A percentile compares a stretch with the other conserved stretches of the same genome.
Evolutionary conservation across 1,140 invertebrate species (phyloP).

Genomic region (Charaxes varanes): DNA sequence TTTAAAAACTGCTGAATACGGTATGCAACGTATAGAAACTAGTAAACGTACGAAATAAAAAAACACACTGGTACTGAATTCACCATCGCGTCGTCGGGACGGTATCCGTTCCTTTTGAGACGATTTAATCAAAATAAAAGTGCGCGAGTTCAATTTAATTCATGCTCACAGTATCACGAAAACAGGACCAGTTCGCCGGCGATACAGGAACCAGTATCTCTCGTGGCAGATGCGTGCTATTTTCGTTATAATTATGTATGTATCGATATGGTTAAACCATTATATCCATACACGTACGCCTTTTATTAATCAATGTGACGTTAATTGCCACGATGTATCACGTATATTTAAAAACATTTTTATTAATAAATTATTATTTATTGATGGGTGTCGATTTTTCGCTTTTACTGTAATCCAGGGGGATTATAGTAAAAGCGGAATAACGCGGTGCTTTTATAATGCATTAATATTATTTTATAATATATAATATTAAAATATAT

Average conservation of each 20-base stretch:
- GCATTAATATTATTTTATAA: too few relatives aligned
- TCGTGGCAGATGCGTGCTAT: conserved; percentile 1
- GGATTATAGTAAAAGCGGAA: too few relatives aligned
- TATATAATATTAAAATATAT: not conserved
- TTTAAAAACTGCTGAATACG: too few relatives aligned
- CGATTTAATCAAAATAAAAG: conserved; percentile 24
- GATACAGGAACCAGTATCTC: not conserved
- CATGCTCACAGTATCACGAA: conserved; percentile 20
- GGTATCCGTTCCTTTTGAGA: conserved; percentile 30
- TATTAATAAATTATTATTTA: not conserved
- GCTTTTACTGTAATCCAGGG: not conserved
- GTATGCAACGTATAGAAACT: not conserved
- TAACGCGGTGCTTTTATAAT: too few relatives aligned
- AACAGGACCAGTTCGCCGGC: conserved; percentile 23
- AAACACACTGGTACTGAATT: not conserved
- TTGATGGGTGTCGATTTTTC: too few relatives aligned
- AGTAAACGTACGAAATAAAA: not conserved
- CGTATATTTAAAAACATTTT: not conserved
- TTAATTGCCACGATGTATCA: not conserved
- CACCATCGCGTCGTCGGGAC: conserved; percentile 10
- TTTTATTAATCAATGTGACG: conserved; percentile 1
- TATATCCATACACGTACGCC: not conserved
- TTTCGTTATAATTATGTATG: not conserved
- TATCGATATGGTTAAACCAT: conserved; percentile 1
- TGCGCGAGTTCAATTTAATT: conserved; percentile 21